Base-by-base conservation (phyloP, 1,140 invertebrate species). In the Manduca sexta region DNA sequence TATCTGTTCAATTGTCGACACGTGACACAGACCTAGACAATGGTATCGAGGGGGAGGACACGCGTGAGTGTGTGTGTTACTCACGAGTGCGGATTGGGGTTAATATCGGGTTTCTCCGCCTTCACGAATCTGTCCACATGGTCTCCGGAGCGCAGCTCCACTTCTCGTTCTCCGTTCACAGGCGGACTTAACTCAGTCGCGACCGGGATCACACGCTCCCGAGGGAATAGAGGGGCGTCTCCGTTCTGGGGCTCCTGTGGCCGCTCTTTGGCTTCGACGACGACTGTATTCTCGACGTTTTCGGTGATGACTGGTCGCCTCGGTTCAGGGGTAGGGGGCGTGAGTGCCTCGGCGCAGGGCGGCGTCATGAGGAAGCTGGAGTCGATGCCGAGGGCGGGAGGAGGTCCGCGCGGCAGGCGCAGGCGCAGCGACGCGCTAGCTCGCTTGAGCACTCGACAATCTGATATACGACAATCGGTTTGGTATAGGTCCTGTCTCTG, bases 31-130 rank as follows among this genome's bases (percentile, higher is more conserved):
- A 59, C 41, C n/a, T n/a, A 35, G 46, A 38, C 1, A 43, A 37
- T 38, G 52, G 34, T 35, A 35, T 11, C 33, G 46, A 41, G 44
- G 48, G 35, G 44, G 59, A 64, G 58, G 56, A 33, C 71, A 73
- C 77, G 63, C 69, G 68, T 65, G 66, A 49, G 59, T 69, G 64
- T 61, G 64, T 60, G 64, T 61, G 47, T 30, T 86, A 87, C 84
- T 86, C 83, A 86, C 82, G 84, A 82, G 72, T 86, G 82, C 31
- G 79, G 77, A 39, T 85, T 80, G 45, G 82, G 80, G 71, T 76
- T 85, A 59, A 72, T 67, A 56, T 84, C 81, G 17, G 81, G 74
- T 35, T 64, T 65, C 52, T 69, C 50, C 16, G 80, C 83, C 42
- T 33, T 48, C 48, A 83, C 74, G 53, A 80, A 72, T 46, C 35